Evolutionary conservation across 2,113 vertebrate genomes (phyloP), one percentile per base, ranked within the genome.

Genomic region (Paraplagusia blochii): DNA sequence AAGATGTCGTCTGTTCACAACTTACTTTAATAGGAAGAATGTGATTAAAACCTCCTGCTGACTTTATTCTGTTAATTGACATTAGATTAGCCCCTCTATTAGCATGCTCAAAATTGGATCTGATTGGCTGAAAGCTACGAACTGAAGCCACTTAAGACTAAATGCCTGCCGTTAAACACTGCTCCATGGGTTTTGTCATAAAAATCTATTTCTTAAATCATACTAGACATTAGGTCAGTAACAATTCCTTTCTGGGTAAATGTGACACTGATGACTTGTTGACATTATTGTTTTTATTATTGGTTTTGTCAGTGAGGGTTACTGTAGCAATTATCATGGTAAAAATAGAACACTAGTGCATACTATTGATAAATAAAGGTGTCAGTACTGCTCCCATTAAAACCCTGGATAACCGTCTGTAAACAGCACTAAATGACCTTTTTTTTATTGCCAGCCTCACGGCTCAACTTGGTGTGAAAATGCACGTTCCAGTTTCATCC

Each of bases 221-320:
- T 1, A 0, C n/a, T 14, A 33, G 22, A 45, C 45, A 35, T 34
- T 9, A 42, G 51, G 62, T 72, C 56, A 71, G 71, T 72, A 67
- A 50, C 39, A 1, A 42, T 38, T 14, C n/a, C n/a, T n/a, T n/a
- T n/a, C n/a, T 66, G 33, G 19, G 22, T 44, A 29, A 29, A 2
- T 39, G 8, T 11, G 11, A 11, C 35, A 49, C 12, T 52, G 11
- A 48, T 42, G 15, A 14, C 10, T 16, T 44, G 44, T 38, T 49
- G 22, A 54, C 8, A 60, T 33, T 22, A n/a, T 22, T 33, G 1
- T n/a, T 29, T 4, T 29, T 29, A 29, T 29, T 6, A 29, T 29
- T 29, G 22, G 2, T 29, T 29, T 29, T 2, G 22, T 29, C 22
- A 4, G 22, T 29, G 6, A 29, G 6, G 2, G 22, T 29, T 29